Base-by-base conservation (phyloP, 2,113 vertebrate species). In the Smithornis capensis region DNA sequence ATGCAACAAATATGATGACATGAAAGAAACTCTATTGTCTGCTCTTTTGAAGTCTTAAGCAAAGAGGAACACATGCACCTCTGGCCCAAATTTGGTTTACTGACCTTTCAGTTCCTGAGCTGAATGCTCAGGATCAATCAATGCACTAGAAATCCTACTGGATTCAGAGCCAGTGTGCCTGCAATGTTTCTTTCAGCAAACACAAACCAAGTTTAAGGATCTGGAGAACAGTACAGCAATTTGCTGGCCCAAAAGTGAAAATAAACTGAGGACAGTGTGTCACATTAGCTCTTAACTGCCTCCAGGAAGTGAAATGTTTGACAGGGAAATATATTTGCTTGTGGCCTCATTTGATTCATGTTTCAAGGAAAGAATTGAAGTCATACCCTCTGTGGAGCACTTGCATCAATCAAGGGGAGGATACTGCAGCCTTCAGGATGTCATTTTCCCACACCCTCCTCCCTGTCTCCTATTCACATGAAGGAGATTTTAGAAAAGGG, bases 261-360 rank as follows among this genome's bases (percentile, higher is more conserved):
- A 95, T 87, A 96, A 94, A 82, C 75, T 0, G 0, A 44, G 8
- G 64, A 71, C 75, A 82, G 68, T 71, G 47, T 90, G 93, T 74
- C 78, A 87, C 91, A 74, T 89, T 82, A 92, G 79, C 84, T 94
- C 84, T 88, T 86, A 96, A 90, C 83, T 92, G 78, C 87, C 88
- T 93, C 81, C 83, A 94, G 93, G 88, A 96, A 97, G 75, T 75
- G 80, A 91, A 96, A 88, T 81, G 84, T 92, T 97, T 95, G 96
- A 95, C 95, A 92, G 77, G 69, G 88, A 91, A 93, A 96, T 79
- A 60, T 92, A 86, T 96, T 89, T 96, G 83, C 84, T 95, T 89
- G 78, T 67, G 62, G 86, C 40, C 75, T 94, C 77, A 19, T 85
- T 91, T 94, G 94, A 96, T 95, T 94, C 94, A 92, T 92, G 81